These are phyloP conservation scores for Drosophila mercatorum DNA, from an alignment of 2,888 invertebrate species.

Conservation along the genomic window DNA sequence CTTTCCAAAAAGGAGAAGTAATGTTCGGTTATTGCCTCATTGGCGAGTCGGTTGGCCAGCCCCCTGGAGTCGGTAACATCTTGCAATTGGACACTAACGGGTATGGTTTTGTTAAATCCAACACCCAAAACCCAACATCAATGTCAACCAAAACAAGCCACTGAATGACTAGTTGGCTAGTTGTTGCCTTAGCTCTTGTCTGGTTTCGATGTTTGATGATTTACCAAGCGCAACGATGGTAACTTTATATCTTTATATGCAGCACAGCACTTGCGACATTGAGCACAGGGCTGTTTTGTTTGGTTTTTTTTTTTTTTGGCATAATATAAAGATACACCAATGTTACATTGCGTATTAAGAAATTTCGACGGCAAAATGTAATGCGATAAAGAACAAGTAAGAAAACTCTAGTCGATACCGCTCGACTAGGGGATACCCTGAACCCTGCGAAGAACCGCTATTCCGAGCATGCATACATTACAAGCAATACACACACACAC, in stretches of 20 bases:
- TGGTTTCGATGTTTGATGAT: slow-evolving; percentile 34
- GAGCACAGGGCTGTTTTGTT: slow-evolving; percentile 57
- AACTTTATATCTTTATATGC: slow-evolving; percentile 66
- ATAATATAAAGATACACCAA: not conserved
- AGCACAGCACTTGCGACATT: slow-evolving; percentile 63
- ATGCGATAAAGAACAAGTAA: not conserved
- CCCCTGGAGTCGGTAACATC: slow-evolving; percentile 11
- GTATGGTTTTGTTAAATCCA: slow-evolving; percentile 29
- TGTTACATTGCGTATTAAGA: slow-evolving; percentile 7
- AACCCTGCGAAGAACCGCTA: no score
- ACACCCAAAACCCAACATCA: slow-evolving; percentile 56
- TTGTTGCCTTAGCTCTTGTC: slow-evolving; percentile 14
- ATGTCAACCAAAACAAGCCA: slow-evolving; percentile 55
- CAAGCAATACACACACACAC: no score
- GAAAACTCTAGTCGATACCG: no score
- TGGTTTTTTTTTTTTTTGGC: slow-evolving; percentile 1
- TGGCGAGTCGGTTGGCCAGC: not conserved
- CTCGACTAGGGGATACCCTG: no score
- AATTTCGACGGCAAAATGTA: slow-evolving; percentile 1
- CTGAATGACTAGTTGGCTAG: slow-evolving; percentile 7
- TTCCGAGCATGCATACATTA: no score
- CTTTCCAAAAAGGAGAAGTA: not conserved
- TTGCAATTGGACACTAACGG: slow-evolving; percentile 40
- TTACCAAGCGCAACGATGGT: slow-evolving; percentile 58
- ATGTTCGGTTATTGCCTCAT: slow-evolving; percentile 13